phyloP scores from a whole-genome alignment of 1,140 invertebrate species.

The Ephestia elutella region DNA sequence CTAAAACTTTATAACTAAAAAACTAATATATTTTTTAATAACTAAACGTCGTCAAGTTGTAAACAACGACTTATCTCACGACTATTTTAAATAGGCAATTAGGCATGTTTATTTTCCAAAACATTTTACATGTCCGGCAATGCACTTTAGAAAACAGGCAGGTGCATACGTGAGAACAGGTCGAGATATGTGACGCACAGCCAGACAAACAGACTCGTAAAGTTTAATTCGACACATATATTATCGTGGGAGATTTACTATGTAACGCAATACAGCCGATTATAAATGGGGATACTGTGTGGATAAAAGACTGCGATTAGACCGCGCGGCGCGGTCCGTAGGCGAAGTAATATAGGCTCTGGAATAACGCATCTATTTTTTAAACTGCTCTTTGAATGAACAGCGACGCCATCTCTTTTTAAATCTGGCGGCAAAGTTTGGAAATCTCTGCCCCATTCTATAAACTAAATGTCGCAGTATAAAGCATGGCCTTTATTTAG shows the following conservation, averaged over 20 bases:
- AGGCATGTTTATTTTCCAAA: constrained; percentile 21
- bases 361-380: too few relatives aligned
- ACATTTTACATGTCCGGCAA: constrained; percentile 31
- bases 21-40: too few relatives aligned
- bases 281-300: constrained; percentile 34
- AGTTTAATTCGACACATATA: constrained; percentile 57
- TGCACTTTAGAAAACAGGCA: constrained; percentile 46
- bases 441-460: too few relatives aligned
- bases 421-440: too few relatives aligned
- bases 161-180: constrained; percentile 41
- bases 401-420: too few relatives aligned
- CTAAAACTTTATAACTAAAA: too few relatives aligned
- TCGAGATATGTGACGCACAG: constrained; percentile 52
- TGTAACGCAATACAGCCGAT: constrained; percentile 36
- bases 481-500: not conserved
- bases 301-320: constrained; percentile 46
- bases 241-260: constrained; percentile 49
- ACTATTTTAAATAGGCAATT: constrained; percentile 7
- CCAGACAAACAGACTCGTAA: constrained; percentile 50
- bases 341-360: not conserved
- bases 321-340: not conserved
- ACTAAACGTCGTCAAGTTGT: too few relatives aligned
- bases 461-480: not conserved
- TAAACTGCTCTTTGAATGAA: too few relatives aligned
- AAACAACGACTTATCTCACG: constrained; percentile 5